Percentiles rank a stretch among this genome's conserved stretches.
Conservation (phyloP, 2,797 vertebrate species). For the Lemur catta region DNA sequence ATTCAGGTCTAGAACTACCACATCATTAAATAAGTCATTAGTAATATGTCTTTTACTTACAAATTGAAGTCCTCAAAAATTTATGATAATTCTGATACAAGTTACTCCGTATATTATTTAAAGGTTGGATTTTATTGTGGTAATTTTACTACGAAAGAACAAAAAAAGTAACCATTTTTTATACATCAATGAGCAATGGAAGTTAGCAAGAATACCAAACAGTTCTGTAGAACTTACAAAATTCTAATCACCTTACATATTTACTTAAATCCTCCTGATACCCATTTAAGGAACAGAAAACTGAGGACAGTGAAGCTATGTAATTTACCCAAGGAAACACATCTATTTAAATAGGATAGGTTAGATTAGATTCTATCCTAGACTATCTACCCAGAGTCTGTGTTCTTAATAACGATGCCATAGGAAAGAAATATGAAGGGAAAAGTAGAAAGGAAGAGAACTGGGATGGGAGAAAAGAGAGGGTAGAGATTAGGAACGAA, state of each 20-base stretch:
- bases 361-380: background rate
- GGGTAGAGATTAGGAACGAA: background rate
- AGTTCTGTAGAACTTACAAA: background rate
- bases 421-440: background rate
- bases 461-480: background rate
- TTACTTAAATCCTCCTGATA: background rate
- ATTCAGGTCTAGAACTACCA: background rate
- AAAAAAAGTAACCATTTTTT: background rate
- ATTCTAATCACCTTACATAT: background rate
- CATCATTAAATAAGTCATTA: background rate
- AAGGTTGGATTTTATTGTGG: background rate
- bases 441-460: background rate
- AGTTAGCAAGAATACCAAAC: background rate
- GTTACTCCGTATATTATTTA: background rate
- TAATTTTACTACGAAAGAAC: background rate
- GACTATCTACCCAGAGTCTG: background rate
- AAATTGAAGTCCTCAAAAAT: background rate
- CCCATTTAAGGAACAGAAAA: background rate
- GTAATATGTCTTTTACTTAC: background rate
- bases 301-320: background rate
- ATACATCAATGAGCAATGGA: background rate
- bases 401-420: background rate
- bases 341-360: background rate
- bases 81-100: background rate
- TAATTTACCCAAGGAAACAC: background rate